Evolutionary conservation across 2,888 invertebrate genomes (phyloP), one percentile per base, ranked within the genome.

Genomic region (Xestia ashworthii): DNA sequence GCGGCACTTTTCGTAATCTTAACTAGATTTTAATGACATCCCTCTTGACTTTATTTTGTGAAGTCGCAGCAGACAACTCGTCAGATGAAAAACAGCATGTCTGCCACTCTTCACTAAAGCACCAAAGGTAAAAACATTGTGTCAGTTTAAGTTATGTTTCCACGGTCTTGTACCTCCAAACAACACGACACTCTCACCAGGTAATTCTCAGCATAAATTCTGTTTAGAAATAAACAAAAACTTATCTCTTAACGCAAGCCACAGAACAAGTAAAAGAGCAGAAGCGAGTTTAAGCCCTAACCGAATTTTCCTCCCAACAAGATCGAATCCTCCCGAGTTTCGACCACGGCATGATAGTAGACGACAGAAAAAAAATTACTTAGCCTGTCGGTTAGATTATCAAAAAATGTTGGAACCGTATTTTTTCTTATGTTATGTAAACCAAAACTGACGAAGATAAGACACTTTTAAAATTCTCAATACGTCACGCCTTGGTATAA

Each of bases 151-250:
- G 44, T 9, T 41, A 22, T 25, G 53, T 38, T 53, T 5, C 25
- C 50, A 11, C 50, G 11, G 62, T 16, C 16, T n/a, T 77, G 12
- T 41, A 44, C 16, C 44, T 32, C 9, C 9, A 55, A 60, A 73
- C 62, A 65, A 72, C n/a, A 69, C 6, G 16, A 22, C 16, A 12
- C 25, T 9, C 44, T 70, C 22, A 25, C 32, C 32, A 32, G 32
- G 32, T 32, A 73, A 62, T 46, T 67, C 14, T 71, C 55, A n/a
- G 58, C 22, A 71, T 64, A 65, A 71, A 83, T 83, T 69, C 48
- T 66, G 65, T 74, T 82, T 64, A 71, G 68, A 14, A 83, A 83
- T 79, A 83, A 83, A 82, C 79, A 84, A 84, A 80, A 76, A 76
- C 53, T 69, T 80, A 83, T 83, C 67, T 71, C 64, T 83, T 80